Percentiles rank a stretch among this genome's conserved stretches.
phyloP scores from a whole-genome alignment of 1,140 invertebrate species.

The Neoseiulus cucumeris region DNA sequence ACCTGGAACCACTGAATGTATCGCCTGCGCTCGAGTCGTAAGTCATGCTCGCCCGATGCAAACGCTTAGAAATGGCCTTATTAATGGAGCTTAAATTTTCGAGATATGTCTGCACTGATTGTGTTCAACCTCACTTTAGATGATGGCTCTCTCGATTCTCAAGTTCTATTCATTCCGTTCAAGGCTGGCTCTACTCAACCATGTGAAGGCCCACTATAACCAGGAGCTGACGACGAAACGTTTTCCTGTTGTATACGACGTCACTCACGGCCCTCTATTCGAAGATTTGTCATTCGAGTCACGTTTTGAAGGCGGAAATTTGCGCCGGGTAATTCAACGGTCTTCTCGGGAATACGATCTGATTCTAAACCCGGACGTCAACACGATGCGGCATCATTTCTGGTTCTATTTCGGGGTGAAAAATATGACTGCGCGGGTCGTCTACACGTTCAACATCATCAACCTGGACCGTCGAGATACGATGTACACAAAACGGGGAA shows the following conservation, averaged over 20 bases:
- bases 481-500: neutral
- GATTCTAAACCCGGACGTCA: conserved; percentile 71
- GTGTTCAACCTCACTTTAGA: too few species aligned
- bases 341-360: conserved; percentile 72
- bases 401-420: conserved; percentile 87
- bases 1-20: neutral
- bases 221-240: neutral
- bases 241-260: conserved; percentile 5
- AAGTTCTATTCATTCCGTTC: too few species aligned
- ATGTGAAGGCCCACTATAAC: neutral
- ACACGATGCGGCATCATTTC: conserved; percentile 53
- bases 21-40: neutral
- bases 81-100: too few species aligned
- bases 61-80: too few species aligned
- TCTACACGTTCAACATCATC: conserved; percentile 71
- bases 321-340: conserved; percentile 80
- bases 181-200: neutral
- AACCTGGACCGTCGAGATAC: conserved; percentile 31
- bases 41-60: too few species aligned
- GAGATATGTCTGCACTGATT: too few species aligned
- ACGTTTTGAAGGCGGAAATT: conserved; percentile 84
- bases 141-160: too few species aligned
- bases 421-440: conserved; percentile 46
- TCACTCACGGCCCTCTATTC: neutral
- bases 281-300: conserved; percentile 49